Evolutionary conservation across 2,888 invertebrate genomes (phyloP), one percentile per base, ranked within the genome.

Genomic region (Pammene fasciana): DNA sequence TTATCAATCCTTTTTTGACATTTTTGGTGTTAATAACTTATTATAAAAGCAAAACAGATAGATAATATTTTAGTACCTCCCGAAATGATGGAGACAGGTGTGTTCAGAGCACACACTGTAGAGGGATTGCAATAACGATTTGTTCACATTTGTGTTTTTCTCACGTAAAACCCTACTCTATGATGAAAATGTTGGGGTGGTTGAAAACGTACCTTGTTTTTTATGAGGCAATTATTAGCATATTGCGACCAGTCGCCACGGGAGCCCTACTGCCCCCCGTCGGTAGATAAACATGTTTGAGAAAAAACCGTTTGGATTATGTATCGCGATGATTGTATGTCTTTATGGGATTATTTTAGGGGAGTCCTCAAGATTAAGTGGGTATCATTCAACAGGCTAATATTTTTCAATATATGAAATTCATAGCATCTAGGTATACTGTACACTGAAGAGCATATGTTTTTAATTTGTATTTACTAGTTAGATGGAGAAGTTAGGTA

Each of bases 241-340:
- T 86, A 86, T 81, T 81, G 80, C 74, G 76, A 70, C 74, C 76
- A 76, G 77, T 79, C 78, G 67, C 81, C 75, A 76, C 77, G 74
- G 73, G 77, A 70, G 72, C 68, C 70, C 72, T 55, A 73, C 66
- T 79, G 75, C 73, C 71, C 79, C 86, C 85, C 78, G 85, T 86
- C 79, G 86, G 72, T 82, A 82, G 81, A 84, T 86, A 80, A 83
- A 85, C 85, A 77, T 81, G 82, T 85, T 80, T 73, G 78, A 72
- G 76, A 65, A 65, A 65, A 65, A 65, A 65, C 54, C 57, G 59
- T 55, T 60, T 18, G 57, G 68, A 65, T 68, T 65, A 68, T 59
- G 57, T 67, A 34, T 43, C 57, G 34, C 50, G 50, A 52, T 65
- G 68, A 62, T 62, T 41, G 68, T 68, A 65, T 57, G 64, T 68